phyloP scores from a whole-genome alignment of 2,888 invertebrate species.

The Nemoura dubitans region DNA sequence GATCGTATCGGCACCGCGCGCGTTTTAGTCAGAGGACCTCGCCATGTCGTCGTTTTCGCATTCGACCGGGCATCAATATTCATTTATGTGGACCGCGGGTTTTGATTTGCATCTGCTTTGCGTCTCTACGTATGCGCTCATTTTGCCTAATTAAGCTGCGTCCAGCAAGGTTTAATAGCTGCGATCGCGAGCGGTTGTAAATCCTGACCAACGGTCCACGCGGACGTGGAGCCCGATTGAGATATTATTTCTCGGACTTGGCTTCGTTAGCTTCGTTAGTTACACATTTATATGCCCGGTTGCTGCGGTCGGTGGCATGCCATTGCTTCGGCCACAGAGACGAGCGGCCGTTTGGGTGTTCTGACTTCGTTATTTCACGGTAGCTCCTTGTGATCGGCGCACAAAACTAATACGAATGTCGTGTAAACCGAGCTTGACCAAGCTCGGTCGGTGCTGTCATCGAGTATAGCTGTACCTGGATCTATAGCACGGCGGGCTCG shows the following conservation, averaged over 20 bases:
- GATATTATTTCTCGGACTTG: neutral
- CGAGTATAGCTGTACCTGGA: too few relatives aligned
- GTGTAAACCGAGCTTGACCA: neutral
- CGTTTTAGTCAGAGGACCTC: neutral
- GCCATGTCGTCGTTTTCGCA: neutral
- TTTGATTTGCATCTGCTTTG: constrained; percentile 8
- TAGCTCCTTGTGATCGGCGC: neutral
- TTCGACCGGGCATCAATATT: neutral
- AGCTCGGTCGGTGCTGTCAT: too few relatives aligned
- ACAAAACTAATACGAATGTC: neutral
- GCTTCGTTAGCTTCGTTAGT: too few relatives aligned
- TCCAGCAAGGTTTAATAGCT: neutral
- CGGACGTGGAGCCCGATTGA: neutral
- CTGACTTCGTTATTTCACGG: neutral
- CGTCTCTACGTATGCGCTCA: neutral
- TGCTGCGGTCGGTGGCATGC: too few relatives aligned
- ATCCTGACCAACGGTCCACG: neutral
- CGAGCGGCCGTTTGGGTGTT: too few relatives aligned
- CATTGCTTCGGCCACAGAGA: too few relatives aligned
- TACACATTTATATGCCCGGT: too few relatives aligned
- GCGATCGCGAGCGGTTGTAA: neutral
- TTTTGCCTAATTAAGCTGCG: neutral
- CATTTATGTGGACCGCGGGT: constrained; percentile 8
- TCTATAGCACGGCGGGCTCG: too few relatives aligned
- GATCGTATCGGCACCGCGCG: neutral